Base-by-base conservation (phyloP, 2,113 vertebrate genomes). In the Labeo rohita region DNA sequence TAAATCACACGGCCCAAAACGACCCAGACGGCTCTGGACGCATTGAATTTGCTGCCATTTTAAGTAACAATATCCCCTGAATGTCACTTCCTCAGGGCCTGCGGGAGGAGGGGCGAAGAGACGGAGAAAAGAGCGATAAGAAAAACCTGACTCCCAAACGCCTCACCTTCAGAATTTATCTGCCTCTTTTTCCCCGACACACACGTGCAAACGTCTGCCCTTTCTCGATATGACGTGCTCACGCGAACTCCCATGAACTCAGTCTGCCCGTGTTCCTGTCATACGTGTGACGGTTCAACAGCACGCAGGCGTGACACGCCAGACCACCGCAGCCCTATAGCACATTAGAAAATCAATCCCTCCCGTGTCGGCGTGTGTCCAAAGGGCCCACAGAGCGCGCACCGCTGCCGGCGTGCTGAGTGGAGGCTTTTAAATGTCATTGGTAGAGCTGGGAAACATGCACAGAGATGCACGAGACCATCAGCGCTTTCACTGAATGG, bases 41-140 rank as follows among this genome's bases (percentile, higher is more conserved):
- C 84, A n/a, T 78, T 49, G 80, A 76, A 80, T 85, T 65, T 80
- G 16, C 45, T 87, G 83, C 73, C 88, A 89, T 89, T 89, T 87
- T 87, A 50, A 36, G 88, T 83, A 89, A 87, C 75, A 84, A 89
- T 88, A 86, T 84, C 89, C 86, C 73, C 49, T 72, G 84, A 89
- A 89, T 89, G 89, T 89, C 87, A 89, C 56, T 80, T 78, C 84
- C 86, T 86, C 81, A 4, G 89, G 85, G 84, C 36, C 76, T 56
- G 28, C 6, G 54, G 28, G 74, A 49, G 61, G 66, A 34, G 28
- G 18, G 75, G 36, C 16, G 36, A 21, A 18, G 73, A 81, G 72
- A 61, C 52, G 50, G 61, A 79, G 68, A 77, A 61, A 70, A 77
- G 39, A 50, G 86, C 10, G 45, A 56, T 23, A 68, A 59, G 82